Evolutionary conservation across 2,888 invertebrate species (phyloP).

Genomic region (Lymantria dispar): DNA sequence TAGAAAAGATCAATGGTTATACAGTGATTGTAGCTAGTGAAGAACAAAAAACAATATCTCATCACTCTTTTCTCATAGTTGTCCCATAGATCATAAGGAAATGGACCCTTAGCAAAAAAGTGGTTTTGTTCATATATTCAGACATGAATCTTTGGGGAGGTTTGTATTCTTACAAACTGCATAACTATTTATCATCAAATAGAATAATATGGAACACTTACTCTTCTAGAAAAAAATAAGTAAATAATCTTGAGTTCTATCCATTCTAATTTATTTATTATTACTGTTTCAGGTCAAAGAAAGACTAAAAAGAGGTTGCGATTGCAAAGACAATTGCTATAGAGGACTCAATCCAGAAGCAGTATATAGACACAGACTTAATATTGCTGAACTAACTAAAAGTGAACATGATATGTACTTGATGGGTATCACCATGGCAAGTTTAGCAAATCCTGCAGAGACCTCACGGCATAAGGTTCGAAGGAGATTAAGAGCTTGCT

Average conservation of each 20-base stretch:
- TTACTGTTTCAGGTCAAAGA: slow-evolving; percentile 84
- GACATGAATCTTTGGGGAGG: too few relatives aligned
- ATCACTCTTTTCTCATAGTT: too few relatives aligned
- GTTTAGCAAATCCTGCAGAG: slow-evolving; percentile 88
- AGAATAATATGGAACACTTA: too few relatives aligned
- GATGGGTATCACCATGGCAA: slow-evolving; percentile 93
- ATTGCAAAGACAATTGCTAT: slow-evolving; percentile 90
- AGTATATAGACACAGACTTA: slow-evolving; percentile 88
- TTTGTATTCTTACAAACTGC: too few relatives aligned
- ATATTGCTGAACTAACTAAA: slow-evolving; percentile 90
- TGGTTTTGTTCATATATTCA: too few relatives aligned
- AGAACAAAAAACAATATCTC: too few relatives aligned
- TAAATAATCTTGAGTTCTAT: background rate
- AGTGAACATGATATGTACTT: slow-evolving; percentile 92
- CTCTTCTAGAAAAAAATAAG: too few relatives aligned
- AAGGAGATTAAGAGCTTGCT: slow-evolving; percentile 87
- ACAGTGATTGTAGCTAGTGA: too few relatives aligned
- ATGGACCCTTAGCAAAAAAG: too few relatives aligned
- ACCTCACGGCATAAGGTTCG: slow-evolving; percentile 88
- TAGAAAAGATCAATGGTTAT: too few relatives aligned
- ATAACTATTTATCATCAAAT: too few relatives aligned
- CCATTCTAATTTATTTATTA: background rate
- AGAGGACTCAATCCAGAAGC: slow-evolving; percentile 88
- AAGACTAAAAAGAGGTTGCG: slow-evolving; percentile 87
- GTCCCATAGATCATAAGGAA: too few relatives aligned